Conservation (phyloP, 2,113 vertebrate genomes). For the Myiopsitta monachus region DNA sequence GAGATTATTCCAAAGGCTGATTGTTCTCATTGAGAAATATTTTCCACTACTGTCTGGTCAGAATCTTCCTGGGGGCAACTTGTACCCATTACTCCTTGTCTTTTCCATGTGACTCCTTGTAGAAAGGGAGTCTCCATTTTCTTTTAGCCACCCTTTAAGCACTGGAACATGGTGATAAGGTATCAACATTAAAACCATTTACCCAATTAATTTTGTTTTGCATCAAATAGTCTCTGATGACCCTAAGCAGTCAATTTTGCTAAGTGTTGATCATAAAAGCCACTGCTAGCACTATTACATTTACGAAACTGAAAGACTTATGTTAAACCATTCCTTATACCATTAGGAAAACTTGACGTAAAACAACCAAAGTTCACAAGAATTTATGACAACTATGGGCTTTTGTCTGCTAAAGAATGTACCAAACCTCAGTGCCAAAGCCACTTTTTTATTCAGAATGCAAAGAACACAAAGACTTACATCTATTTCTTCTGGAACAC, state of each 20-base stretch:
- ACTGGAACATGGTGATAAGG: not conserved
- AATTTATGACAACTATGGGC: not conserved
- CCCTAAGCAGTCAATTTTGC: not conserved
- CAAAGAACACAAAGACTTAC: constrained; percentile 73
- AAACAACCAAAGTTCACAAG: not conserved
- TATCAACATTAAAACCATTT: not conserved
- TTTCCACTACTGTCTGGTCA: not conserved
- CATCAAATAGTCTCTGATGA: not conserved
- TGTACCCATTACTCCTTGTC: not conserved
- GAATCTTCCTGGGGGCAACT: not conserved
- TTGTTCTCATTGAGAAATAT: not conserved
- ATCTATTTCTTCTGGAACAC: constrained; percentile 90
- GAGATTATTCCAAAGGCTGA: not conserved
- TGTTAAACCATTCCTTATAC: not conserved
- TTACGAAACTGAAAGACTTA: not conserved
- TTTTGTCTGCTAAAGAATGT: not conserved
- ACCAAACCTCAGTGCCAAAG: not conserved
- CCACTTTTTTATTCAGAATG: not conserved
- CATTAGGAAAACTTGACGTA: not conserved
- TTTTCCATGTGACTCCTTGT: not conserved
- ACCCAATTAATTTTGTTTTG: not conserved
- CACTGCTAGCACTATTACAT: not conserved
- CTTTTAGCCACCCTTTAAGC: not conserved
- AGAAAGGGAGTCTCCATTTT: not conserved
- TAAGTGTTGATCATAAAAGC: not conserved